These are phyloP conservation scores for Anabas testudineus DNA, from an alignment of 2,797 vertebrate species.

Conservation along the genomic window DNA sequence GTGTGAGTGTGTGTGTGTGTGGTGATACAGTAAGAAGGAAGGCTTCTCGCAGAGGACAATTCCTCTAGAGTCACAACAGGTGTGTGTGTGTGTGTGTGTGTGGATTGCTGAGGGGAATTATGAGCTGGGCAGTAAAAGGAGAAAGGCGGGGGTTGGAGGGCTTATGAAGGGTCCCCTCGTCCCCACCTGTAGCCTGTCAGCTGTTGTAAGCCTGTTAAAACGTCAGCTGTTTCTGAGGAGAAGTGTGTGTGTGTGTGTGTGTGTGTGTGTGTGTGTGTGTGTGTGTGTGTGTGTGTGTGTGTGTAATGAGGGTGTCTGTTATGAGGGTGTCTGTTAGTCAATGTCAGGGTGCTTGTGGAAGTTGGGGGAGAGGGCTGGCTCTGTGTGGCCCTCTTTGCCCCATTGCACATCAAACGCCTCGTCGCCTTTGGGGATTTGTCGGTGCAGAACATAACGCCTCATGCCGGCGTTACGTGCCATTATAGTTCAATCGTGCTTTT, in stretches of 20 bases:
- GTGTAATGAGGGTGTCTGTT: too few relatives aligned
- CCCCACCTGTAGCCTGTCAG: conserved; percentile 88
- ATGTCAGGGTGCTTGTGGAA: conserved; percentile 53
- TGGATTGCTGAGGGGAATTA: conserved; percentile 50
- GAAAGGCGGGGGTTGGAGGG: conserved; percentile 54
- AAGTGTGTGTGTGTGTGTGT: conserved; percentile 71
- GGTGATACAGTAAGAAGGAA: conserved; percentile 63
- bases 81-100: conserved; percentile 71
- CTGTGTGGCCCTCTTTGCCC: conserved; percentile 56
- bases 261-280: conserved; percentile 57
- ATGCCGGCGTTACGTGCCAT: conserved; percentile 20
- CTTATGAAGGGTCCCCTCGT: conserved; percentile 82
- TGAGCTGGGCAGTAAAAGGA: conserved; percentile 57
- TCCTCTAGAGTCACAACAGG: conserved; percentile 83
- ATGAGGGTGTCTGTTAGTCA: too few relatives aligned
- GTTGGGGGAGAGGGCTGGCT: conserved; percentile 25
- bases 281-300: conserved; percentile 72
- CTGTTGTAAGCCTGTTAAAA: conserved; percentile 87
- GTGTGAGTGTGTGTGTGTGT: conserved; percentile 5
- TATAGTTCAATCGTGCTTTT: conserved; percentile 26
- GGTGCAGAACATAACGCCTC: conserved; percentile 50
- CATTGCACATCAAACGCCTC: conserved; percentile 66
- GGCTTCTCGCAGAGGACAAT: conserved; percentile 74
- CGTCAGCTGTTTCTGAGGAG: conserved; percentile 88
- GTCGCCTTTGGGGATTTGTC: conserved; percentile 65